Evolutionary conservation across 2,797 vertebrate species (phyloP), one percentile per base, ranked within the genome.

Genomic region (Dryobates pubescens): DNA sequence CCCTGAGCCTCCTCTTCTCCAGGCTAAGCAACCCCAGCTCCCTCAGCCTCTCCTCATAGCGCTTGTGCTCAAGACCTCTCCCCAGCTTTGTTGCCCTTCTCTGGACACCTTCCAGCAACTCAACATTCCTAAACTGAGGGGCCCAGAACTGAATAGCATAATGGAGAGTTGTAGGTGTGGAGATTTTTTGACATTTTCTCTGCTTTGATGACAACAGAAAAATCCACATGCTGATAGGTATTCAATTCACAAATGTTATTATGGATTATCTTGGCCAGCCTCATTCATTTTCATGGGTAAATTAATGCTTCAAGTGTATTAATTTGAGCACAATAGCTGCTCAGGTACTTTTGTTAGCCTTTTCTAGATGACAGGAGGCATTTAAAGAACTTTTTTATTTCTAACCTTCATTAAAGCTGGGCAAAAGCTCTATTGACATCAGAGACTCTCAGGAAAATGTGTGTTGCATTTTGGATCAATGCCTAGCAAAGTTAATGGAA

Each of bases 401-500:
- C 77, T 54, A 64, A 26, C 20, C 38, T 84, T 92, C 7, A 3
- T 57, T 64, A 70, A 70, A 68, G 41, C 74, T 73, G 54, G 15
- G 17, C 82, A 51, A 75, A 91, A 92, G 65, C 65, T 86, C 57
- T 43, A 43, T 43, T 78, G 29, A 79, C 63, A 89, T 88, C 78
- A 95, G 32, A 64, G 57, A 47, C 82, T 61, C 26, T 58, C 64
- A 78, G 70, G 71, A 95, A 94, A 77, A 89, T 8, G 16, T 43
- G 34, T 93, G 22, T 53, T 77, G 79, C 34, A 81, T 88, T 96
- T 94, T 90, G 71, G 85, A 92, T 90, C 70, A 75, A 14, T 93
- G 88, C 75, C 79, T 89, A 47, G 82, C 17, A 65, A 72, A 87
- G 70, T 54, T 93, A 92, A 92, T 86, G 84, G 82, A 94, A 94